A percentile compares a stretch with the other conserved stretches of the same genome.
Evolutionary conservation across 2,113 vertebrate species (phyloP).

Genomic region (Sisor rabdophorus): DNA sequence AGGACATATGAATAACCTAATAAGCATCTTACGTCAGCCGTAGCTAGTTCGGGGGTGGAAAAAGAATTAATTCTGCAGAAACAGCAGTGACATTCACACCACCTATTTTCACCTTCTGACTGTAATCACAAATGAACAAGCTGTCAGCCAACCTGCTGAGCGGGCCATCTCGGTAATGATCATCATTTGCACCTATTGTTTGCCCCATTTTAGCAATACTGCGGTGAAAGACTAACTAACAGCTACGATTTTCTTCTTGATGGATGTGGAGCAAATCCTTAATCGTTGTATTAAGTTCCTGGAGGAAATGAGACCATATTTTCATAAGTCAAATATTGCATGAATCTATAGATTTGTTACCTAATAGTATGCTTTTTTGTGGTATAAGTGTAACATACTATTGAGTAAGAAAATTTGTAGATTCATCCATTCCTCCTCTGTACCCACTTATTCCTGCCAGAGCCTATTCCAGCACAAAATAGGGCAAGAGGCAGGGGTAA

Average conservation of each 20-base stretch:
- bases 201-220: background rate
- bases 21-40: too few relatives aligned
- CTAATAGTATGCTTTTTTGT: background rate
- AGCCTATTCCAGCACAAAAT: too few relatives aligned
- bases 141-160: background rate
- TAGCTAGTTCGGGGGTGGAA: too few relatives aligned
- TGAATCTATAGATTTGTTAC: too few relatives aligned
- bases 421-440: background rate
- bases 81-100: background rate
- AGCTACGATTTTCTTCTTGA: background rate
- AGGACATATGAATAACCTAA: too few relatives aligned
- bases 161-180: background rate
- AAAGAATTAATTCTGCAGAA: background rate
- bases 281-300: background rate
- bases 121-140: slow-evolving; percentile 4
- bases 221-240: background rate
- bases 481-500: too few relatives aligned
- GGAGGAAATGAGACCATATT: background rate
- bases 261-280: background rate
- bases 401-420: too few relatives aligned
- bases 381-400: too few relatives aligned
- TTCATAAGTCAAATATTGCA: background rate
- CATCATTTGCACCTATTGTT: background rate
- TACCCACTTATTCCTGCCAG: too few relatives aligned
- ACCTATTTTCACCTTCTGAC: background rate